Evolutionary conservation across 2,888 invertebrate genomes (phyloP).

Genomic region (Malacosoma neustria): DNA sequence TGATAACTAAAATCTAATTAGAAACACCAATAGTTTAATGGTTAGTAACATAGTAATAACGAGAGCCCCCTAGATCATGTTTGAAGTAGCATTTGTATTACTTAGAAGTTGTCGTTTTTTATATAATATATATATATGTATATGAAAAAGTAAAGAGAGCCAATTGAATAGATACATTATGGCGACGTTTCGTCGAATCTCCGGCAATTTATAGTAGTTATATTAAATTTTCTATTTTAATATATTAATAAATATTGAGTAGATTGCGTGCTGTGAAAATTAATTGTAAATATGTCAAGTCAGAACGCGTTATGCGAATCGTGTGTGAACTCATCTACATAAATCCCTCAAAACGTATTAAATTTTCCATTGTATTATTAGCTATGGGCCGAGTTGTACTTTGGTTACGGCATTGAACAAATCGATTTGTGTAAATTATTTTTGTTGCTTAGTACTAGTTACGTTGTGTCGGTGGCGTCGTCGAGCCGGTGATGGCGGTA

Average conservation of each 20-base stretch:
- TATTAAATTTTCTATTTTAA: conserved; percentile 72
- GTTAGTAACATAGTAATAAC: conserved; percentile 52
- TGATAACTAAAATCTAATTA: conserved; percentile 38
- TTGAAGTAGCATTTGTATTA: conserved; percentile 64
- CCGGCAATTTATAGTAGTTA: conserved; percentile 56
- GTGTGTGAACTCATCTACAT: conserved; percentile 21
- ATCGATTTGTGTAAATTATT: conserved; percentile 34
- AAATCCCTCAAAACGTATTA: conserved; percentile 13
- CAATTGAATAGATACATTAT: conserved; percentile 27
- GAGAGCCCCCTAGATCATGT: conserved; percentile 51
- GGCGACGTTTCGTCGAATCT: conserved; percentile 57
- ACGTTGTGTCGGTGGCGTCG: conserved; percentile 22
- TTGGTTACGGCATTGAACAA: conserved; percentile 29
- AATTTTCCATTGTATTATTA: conserved; percentile 23
- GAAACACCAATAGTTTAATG: conserved; percentile 62
- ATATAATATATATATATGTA: conserved; percentile 24
- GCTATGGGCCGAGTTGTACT: conserved; percentile 25
- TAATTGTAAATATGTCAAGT: conserved; percentile 45
- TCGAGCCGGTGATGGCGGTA: conserved; percentile 30
- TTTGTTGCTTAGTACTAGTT: conserved; percentile 53
- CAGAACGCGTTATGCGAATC: conserved; percentile 29
- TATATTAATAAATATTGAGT: conserved; percentile 56
- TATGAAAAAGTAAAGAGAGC: conserved; percentile 33
- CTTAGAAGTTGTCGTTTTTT: conserved; percentile 60
- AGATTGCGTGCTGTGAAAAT: conserved; percentile 47